Evolutionary conservation across 2,888 invertebrate genomes (phyloP), one percentile per base, ranked within the genome.

Genomic region (Melanotus villosus): DNA sequence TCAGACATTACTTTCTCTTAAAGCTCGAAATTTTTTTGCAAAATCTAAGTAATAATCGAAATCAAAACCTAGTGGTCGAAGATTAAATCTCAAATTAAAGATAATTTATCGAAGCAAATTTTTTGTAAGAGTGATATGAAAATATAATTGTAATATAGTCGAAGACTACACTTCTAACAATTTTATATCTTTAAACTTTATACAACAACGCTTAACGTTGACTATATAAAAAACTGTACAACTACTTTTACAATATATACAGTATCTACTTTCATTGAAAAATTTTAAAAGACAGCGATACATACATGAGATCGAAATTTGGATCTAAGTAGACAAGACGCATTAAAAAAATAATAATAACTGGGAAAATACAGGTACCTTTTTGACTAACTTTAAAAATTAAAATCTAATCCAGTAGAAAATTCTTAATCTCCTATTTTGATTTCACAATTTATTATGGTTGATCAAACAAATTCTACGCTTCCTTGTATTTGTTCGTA

Each of bases 201-300:
- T 80, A 81, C 79, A 81, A 80, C 80, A 80, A 80, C 77, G 79
- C 78, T 78, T 78, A 78, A 78, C 41, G 36, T 68, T 56, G 41
- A 65, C 69, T 69, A 65, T 69, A 56, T 65, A 56, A 71, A 71
- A 69, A 69, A 68, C 68, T 71, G 65, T 71, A 71, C 71, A 71
- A 60, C 57, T 68, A 59, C 62, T 68, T 70, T 26, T 72, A 70
- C 68, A 73, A 41, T 71, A 70, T 73, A 70, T 72, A 69, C 64
- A 68, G 23, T 30, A 30, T 30, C 14, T 54, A 67, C 60, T 54
- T 62, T 68, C 63, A 65, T 56, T 71, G 50, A 10, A 9, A 26
- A 45, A 50, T 16, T 52, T 52, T 52, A 18, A 32, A 23, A 5
- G 6, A 32, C 9, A 18, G 34, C 6, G 32, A 52, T 52, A 52